Evolutionary conservation across 2,888 invertebrate species (phyloP), one percentile per base, ranked within the genome.

Genomic region (Diarsia brunnea): DNA sequence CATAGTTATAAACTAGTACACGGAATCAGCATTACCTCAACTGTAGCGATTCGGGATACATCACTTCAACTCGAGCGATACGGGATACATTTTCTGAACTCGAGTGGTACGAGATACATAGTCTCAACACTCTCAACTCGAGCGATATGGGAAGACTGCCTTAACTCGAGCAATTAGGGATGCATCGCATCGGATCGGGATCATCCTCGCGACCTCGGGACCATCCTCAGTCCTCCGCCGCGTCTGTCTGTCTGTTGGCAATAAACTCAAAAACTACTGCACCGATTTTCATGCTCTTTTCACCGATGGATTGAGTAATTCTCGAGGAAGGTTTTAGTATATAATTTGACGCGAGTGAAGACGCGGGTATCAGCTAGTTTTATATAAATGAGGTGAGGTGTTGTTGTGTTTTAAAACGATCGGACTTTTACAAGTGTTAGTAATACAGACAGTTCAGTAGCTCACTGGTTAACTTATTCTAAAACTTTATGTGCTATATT

Each of bases 381-480:
- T 55, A 2, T 55, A 16, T 24, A 55, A 24, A 55, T 55, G 2
- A 55, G 24, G 24, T 55, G 14, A 55, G 24, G 14, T 16, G 55
- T n/a, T n/a, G n/a, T n/a, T 24, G 24, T 16, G 14, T 24, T 21
- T 38, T 11, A 2, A 38, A n/a, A n/a, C 8, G 14, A 43, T 63
- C n/a, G 12, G 12, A 21, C 16, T 51, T 27, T 12, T 2, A 43
- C 43, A 43, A 24, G n/a, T 53, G 16, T 43, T 14, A 43, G 27
- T 71, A 27, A 12, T 7, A 53, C 2, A 47, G 45, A 21, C 45
- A 60, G 58, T 58, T 58, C 27, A 27, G 16, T 45, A 24, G 31
- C n/a, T 16, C 45, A 12, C 16, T 27, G 4, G 27, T n/a, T 1
- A 43, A 43, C 8, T 75, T 27, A 69, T 78, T 51, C 69, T 78